Evolutionary conservation across 2,888 invertebrate genomes (phyloP).

Genomic region (Brachyptera putata): DNA sequence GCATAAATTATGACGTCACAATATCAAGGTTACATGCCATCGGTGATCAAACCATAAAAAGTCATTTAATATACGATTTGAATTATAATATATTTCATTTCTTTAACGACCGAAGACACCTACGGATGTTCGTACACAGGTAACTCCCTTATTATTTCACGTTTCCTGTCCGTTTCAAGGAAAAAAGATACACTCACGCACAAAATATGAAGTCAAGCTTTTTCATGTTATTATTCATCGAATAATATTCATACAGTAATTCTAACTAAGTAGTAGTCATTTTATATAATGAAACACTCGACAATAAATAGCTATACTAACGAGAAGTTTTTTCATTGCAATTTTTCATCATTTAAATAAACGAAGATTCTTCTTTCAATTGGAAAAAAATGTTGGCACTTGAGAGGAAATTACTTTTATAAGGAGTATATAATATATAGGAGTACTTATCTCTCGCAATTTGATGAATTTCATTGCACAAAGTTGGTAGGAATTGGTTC

Average conservation of each 20-base stretch:
- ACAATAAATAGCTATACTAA: no score
- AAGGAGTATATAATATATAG: no score
- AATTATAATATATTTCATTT: constrained; percentile 17
- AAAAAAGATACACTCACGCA: constrained; percentile 12
- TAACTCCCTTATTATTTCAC: constrained; percentile 19
- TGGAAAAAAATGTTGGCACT: no score
- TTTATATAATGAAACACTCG: no score
- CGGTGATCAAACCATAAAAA: constrained; percentile 18
- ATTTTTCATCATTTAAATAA: no score
- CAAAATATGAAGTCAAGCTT: neutral
- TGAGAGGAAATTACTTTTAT: no score
- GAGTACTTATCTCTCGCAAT: no score
- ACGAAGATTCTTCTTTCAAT: no score
- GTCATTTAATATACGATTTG: constrained; percentile 22
- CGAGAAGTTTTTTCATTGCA: no score
- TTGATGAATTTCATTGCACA: no score
- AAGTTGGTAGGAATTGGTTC: no score
- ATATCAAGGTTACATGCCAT: constrained; percentile 6
- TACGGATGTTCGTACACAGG: constrained; percentile 9
- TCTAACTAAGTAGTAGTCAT: neutral
- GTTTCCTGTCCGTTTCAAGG: constrained; percentile 13
- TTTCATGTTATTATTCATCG: neutral
- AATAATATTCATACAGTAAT: neutral
- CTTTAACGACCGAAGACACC: constrained; percentile 5
- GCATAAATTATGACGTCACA: constrained; percentile 6